Evolutionary conservation across 1,140 invertebrate genomes (phyloP), one percentile per base, ranked within the genome.

Genomic region (Acromyrmex echinatior): DNA sequence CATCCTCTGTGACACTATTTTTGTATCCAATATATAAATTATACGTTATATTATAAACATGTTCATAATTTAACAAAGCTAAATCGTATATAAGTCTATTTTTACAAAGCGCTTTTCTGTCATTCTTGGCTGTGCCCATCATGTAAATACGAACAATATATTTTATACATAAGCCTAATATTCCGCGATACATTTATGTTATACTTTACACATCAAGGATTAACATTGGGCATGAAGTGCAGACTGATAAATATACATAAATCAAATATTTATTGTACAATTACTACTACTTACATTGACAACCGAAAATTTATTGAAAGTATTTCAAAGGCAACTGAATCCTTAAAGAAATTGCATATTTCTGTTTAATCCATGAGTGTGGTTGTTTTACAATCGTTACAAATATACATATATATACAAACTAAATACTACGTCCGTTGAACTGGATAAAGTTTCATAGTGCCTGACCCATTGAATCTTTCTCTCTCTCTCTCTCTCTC

Each of bases 201-300:
- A 74, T 91, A 71, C 21, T 78, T 85, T 87, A 91, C 88, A 91
- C 81, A 85, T 91, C 86, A 53, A 91, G 89, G 89, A 91, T 80
- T 89, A 90, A 87, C 89, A 84, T 89, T 89, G 87, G 90, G 91
- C 92, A 93, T 91, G 88, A 93, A 91, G 92, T 93, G 92, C 92
- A 93, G 92, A 92, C 92, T 91, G 86, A 86, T 88, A 87, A 91
- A 91, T 91, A 91, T 92, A 92, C 91, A 92, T 88, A 92, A 92
- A 90, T 92, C 88, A 91, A 93, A 91, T 90, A 87, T 92, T 93
- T 93, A 93, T 93, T 94, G 90, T 94, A 94, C 93, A 94, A 92
- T 93, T 94, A 91, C 88, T 92, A 89, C 92, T 94, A 94, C 92
- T 93, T 94, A 94, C 89, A 94, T 91, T 92, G 91, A 93, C 88